Base-by-base conservation (phyloP, 1,140 invertebrate genomes). In the Teleogryllus occipitalis region DNA sequence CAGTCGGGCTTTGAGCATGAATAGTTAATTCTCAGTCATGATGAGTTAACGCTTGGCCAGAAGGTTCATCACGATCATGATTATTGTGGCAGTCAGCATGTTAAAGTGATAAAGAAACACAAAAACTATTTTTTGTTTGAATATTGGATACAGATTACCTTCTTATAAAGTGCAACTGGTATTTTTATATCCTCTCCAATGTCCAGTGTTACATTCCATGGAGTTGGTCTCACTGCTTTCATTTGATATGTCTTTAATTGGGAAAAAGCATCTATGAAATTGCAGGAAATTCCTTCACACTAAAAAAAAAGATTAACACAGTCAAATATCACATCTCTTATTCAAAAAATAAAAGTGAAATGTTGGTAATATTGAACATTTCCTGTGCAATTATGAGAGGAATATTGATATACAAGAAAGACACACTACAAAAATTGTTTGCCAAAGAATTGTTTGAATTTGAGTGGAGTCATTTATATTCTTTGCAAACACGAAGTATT, bases 131-230 rank as follows among this genome's bases (percentile, higher is more conserved):
- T n/a, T n/a, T 15, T 15, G 6, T 14, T 72, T n/a, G 6, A 72
- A 72, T 72, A 3, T 5, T 0, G 21, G 8, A 22, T 46, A 54
- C 4, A 14, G 73, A 48, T 7, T 47, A 80, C 78, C 75, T 74
- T 80, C 21, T 77, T 47, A 75, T 78, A 88, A 74, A 84, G 84
- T 80, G 84, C 84, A 65, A 89, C 85, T 47, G 87, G 86, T 80
- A 89, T 88, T 75, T 85, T 83, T 39, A 89, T 82, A 77, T 85
- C 83, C 8, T 82, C 80, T 7, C 87, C 87, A 75, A 89, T 86
- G 80, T 88, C 85, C 74, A 89, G 82, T 12, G 84, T 82, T 80
- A 85, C 85, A 83, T 89, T 89, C 87, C 88, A 89, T 10, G 87
- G 85, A 7, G 85, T 83, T 18, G 87, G 86, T 54, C 84, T 82